Percentiles rank a stretch among this genome's conserved stretches.
Evolutionary conservation across 2,113 vertebrate genomes (phyloP).

Genomic region (Drymodes brunneopygia): DNA sequence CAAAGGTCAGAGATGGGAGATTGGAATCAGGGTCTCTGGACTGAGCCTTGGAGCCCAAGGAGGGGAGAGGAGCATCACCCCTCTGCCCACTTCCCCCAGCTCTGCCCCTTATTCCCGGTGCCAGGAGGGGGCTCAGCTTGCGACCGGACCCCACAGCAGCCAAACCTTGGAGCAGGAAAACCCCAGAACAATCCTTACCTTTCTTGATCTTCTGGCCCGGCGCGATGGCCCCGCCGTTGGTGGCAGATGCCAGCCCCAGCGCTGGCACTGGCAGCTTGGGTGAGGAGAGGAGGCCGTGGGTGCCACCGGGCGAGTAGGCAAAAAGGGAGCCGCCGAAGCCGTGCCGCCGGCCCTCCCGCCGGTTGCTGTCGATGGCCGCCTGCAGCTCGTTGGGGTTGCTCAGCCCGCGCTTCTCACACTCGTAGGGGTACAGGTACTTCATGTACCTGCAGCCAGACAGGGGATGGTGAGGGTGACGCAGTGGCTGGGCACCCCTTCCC

Average conservation of each 20-base stretch:
- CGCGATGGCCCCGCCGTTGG: constrained; percentile 82
- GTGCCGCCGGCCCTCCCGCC: constrained; percentile 90
- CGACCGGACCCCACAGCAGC: neutral
- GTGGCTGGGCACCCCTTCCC: neutral
- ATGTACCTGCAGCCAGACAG: constrained; percentile 80
- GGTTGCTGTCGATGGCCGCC: constrained; percentile 95
- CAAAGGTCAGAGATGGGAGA: neutral
- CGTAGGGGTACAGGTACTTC: constrained; percentile 98
- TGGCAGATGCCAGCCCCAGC: constrained; percentile 76
- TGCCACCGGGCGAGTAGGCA: constrained; percentile 87
- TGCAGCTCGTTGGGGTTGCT: constrained; percentile 97
- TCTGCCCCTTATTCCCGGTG: fast-evolving
- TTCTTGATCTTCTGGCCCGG: constrained; percentile 90
- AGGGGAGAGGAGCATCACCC: neutral
- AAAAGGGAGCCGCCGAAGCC: constrained; percentile 91
- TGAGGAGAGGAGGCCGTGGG: constrained; percentile 86
- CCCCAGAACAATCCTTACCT: constrained; percentile 68
- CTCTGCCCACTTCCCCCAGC: fast-evolving
- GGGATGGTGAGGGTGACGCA: fast-evolving
- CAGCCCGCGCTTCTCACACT: constrained; percentile 92
- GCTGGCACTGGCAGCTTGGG: constrained; percentile 82
- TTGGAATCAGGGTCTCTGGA: fast-evolving
- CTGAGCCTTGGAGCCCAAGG: fast-evolving
- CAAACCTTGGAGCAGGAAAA: neutral
- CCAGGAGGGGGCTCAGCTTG: neutral